Percentiles rank a stretch among this genome's conserved stretches.
These are phyloP conservation scores for Hymenopus coronatus DNA, from an alignment of 2,888 invertebrate species.

Conservation along the genomic window DNA sequence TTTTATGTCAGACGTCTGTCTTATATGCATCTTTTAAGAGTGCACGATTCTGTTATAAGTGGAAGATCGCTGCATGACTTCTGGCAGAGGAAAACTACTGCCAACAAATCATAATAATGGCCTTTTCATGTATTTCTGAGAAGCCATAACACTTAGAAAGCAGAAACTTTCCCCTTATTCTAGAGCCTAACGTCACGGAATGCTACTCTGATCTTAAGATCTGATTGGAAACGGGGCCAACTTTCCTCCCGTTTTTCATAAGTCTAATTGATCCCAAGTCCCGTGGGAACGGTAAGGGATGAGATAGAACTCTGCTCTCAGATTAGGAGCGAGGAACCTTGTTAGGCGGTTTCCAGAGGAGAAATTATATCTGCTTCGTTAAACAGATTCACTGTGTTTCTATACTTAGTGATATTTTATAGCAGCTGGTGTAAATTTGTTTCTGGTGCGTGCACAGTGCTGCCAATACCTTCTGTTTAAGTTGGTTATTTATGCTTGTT, in stretches of 20 bases:
- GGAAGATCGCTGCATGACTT: too few relatives aligned
- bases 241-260: neutral
- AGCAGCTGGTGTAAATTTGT: neutral
- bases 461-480: too few relatives aligned
- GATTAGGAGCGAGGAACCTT: neutral
- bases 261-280: neutral
- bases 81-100: neutral
- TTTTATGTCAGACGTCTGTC: too few relatives aligned
- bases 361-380: neutral
- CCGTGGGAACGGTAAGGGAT: neutral
- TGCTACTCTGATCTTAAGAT: neutral
- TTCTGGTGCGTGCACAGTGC: neutral
- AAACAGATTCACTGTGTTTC: neutral
- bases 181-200: neutral
- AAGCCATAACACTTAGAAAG: neutral
- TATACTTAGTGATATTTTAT: neutral
- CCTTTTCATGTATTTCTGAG: neutral
- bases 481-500: too few relatives aligned
- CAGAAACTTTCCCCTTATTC: neutral
- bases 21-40: too few relatives aligned
- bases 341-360: neutral
- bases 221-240: neutral
- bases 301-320: neutral
- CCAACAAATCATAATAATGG: neutral
- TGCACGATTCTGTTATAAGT: too few relatives aligned